Base-by-base conservation (phyloP, 2,888 invertebrate genomes). In the Brachyopa scutellaris region DNA sequence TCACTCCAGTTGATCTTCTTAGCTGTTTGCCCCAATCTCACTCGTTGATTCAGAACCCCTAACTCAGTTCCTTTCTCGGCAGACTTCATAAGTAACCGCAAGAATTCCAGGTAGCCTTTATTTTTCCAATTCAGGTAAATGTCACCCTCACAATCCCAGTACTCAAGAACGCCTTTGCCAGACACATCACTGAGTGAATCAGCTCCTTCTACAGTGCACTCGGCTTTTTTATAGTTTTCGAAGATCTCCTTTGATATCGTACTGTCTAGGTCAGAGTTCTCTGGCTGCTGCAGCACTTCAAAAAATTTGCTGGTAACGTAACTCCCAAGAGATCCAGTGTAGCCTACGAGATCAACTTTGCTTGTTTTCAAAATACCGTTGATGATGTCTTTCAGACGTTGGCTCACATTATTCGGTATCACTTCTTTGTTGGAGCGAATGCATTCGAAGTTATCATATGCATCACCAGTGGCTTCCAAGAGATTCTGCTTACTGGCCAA, bases 101-200 rank as follows among this genome's bases (percentile, higher is more conserved):
- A 89, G 79, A 96, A 90, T 31, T 92, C 94, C 84, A 92, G 91
- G 86, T 93, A 96, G 0, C 96, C 96, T 79, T 92, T 93, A 64
- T 93, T 92, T 86, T 94, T 95, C 96, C 96, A 97, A 87, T 94
- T 93, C 0, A 95, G 89, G 85, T 94, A 88, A 40, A 91, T 91
- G 87, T 96, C 93, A 2, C 97, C 97, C 19, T 94, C 93, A 87
- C 95, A 95, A 1, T 91, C 91, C 92, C 93, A 92, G 86, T 93
- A 94, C 83, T 94, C 93, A 0, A 92, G 89, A 51, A 94, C 90
- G 0, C 94, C 94, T 76, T 91, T 91, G 0, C 94, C 92, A 0
- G 96, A 95, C 26, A 95, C 93, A 55, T 94, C 91, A 90, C 92
- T 91, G 93, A 96, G 91, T 85, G 92, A 88, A 90, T 93, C 92